Base-by-base conservation (phyloP, 2,888 invertebrate genomes). In the Marronus borbonicus region DNA sequence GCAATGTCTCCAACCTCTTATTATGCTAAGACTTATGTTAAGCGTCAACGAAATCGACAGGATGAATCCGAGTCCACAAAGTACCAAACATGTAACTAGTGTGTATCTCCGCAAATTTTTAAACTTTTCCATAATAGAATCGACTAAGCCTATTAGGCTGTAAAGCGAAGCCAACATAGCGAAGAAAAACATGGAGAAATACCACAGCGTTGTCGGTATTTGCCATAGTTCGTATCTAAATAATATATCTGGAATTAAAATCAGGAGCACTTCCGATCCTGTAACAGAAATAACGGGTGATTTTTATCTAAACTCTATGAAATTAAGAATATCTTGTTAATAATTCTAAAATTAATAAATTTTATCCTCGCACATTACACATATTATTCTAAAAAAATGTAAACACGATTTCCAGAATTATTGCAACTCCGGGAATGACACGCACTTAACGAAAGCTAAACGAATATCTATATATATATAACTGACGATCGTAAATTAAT, bases 181-280 rank as follows among this genome's bases (percentile, higher is more conserved):
- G 17, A 75, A 78, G 62, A 66, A 76, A 31, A 77, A 66, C 17
- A 81, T 24, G 3, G 65, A 75, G 5, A 77, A 17, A 31, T 78
- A 80, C 81, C 81, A 81, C 28, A 81, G 17, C 17, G 39, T 12
- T 14, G 76, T 31, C 7, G 49, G 50, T 10, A 60, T 20, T 28
- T 52, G 70, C 78, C 78, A 78, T 10, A 74, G 14, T 1, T 76
- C 66, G 10, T 66, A 36, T 55, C 80, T 74, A n/a, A 78, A 72
- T n/a, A 81, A 49, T 44, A 77, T 64, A n/a, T 81, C 80, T 12
- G 80, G 80, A 14, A 81, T 28, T 12, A 81, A 65, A 5, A 80
- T 72, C 50, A 81, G 69, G 8, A 81, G 8, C 17, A 81, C 50
- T 36, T 81, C 81, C 12, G 76, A 70, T 28, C 80, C 81, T 76